A percentile compares a stretch with the other conserved stretches of the same genome.
phyloP scores from a whole-genome alignment of 2,797 vertebrate species.

The Phylloscopus collybita region DNA sequence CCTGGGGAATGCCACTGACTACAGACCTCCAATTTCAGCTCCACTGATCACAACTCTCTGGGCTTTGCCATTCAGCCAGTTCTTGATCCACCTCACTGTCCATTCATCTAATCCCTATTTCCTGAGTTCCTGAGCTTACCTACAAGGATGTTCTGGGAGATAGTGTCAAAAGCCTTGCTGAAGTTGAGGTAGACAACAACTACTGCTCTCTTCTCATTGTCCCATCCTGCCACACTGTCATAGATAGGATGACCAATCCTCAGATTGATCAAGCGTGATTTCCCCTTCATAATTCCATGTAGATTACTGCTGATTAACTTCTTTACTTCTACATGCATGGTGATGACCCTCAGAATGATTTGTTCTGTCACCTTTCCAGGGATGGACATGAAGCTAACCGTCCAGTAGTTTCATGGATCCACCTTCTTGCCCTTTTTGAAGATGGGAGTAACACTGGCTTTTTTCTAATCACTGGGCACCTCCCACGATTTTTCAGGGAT shows the following conservation, averaged over 20 bases:
- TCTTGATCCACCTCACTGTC: neutral
- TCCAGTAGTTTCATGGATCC: neutral
- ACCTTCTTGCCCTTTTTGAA: neutral
- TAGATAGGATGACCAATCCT: neutral
- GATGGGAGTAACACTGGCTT: neutral
- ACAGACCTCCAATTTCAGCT: neutral
- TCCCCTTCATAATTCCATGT: neutral
- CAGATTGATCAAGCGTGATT: neutral
- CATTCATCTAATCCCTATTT: neutral
- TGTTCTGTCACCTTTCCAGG: neutral
- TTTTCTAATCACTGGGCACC: neutral
- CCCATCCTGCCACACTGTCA: neutral
- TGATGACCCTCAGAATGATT: neutral
- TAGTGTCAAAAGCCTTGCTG: neutral
- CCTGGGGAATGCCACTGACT: neutral
- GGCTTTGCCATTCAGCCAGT: neutral
- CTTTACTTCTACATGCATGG: neutral
- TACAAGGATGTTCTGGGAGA: neutral
- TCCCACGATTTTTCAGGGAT: neutral
- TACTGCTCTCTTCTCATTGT: neutral
- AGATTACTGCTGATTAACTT: neutral
- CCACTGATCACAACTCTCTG: neutral
- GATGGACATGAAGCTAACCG: neutral
- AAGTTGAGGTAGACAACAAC: neutral
- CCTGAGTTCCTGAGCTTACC: neutral